Evolutionary conservation across 2,113 vertebrate species (phyloP), one percentile per base, ranked within the genome.

Genomic region (Neotoma lepida): DNA sequence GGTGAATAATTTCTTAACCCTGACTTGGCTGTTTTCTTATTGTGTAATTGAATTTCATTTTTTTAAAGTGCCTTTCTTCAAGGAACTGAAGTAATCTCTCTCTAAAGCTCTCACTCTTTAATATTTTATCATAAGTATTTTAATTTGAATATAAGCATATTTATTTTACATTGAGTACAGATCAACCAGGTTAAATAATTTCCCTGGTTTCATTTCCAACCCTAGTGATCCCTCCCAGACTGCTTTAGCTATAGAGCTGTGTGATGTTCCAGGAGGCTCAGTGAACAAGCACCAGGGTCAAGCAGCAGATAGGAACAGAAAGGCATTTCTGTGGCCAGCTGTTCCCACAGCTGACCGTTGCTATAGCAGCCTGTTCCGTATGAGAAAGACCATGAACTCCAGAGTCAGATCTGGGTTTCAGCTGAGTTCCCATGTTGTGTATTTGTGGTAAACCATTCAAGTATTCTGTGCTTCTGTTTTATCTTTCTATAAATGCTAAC

Each of bases 1-100:
- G 39, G 22, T 39, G 54, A 80, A 90, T 88, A 63, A 66, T 90
- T 90, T 93, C 35, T 86, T 95, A 70, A 70, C 73, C 8, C 35
- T 51, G 54, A 94, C 46, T 77, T 51, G 54, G 6, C 20, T 39
- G 33, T n/a, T 80, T 80, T 80, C 51, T 80, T 56, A 22, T 80
- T 56, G 51, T 81, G 74, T 7, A 24, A 39, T 39, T n/a, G 18
- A n/a, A 56, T 56, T 39, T 81, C 73, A 80, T 88, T 88, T 88
- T 78, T 70, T 89, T 51, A 51, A 81, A 95, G 46, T 85, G 33
- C 30, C 6, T 54, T 4, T 28, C 88, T 92, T 17, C 14, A 66
- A 86, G 71, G 24, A 70, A 51, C 35, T 54, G 9, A 35, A 61
- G 6, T 95, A 58, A 68, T 86, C 89, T 89, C 41, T 92, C 1